Percentiles rank a stretch among this genome's conserved stretches.
These are phyloP conservation scores for Propithecus deckenii DNA, from an alignment of 2,797 vertebrate genomes.

Conservation along the genomic window DNA sequence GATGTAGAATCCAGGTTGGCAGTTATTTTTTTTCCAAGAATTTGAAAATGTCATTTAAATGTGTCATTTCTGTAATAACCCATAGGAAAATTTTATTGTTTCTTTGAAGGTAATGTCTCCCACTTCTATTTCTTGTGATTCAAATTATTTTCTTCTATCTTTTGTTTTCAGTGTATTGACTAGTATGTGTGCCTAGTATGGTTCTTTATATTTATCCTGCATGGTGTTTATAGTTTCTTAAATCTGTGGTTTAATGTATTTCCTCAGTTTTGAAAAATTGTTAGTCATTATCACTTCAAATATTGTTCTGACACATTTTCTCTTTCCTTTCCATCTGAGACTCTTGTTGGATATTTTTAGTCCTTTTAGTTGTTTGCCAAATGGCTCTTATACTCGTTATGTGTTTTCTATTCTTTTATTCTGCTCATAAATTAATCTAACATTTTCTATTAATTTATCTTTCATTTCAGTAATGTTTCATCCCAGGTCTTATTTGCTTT, in stretches of 20 bases:
- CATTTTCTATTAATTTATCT: not conserved
- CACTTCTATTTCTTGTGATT: not conserved
- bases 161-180: not conserved
- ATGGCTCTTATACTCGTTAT: not conserved
- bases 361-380: not conserved
- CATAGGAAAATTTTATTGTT: not conserved
- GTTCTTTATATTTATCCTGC: not conserved
- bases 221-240: not conserved
- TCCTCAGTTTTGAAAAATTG: not conserved
- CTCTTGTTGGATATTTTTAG: not conserved
- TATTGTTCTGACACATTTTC: not conserved
- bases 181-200: not conserved
- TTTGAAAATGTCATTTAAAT: not conserved
- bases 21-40: not conserved
- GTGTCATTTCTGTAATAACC: not conserved
- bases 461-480: not conserved
- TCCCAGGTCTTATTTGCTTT: not conserved
- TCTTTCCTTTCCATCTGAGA: not conserved
- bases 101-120: not conserved
- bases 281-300: not conserved
- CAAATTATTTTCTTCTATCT: not conserved
- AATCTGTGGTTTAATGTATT: not conserved
- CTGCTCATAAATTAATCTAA: not conserved
- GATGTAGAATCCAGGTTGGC: not conserved
- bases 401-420: not conserved